Conservation (phyloP, 1,140 invertebrate genomes). For the Drosophila melanogaster region Release_6_plus_ISO1_MT NT_033779.5:10405501-10406000, state of each 20-base stretch:
- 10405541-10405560: background rate
- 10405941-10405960: slow-evolving; percentile 1
- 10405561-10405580: background rate
- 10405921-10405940: background rate
- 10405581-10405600: background rate
- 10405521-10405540: background rate
- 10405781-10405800: background rate
- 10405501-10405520: background rate
- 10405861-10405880: slow-evolving; percentile 45
- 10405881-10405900: slow-evolving; percentile 56
- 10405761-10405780: slow-evolving; percentile 6
- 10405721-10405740: background rate
- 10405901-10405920: background rate
- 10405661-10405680: slow-evolving; percentile 39
- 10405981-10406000: slow-evolving; percentile 53
- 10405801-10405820: slow-evolving; percentile 22
- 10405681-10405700: slow-evolving; percentile 59
- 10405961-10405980: slow-evolving; percentile 41
- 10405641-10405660: background rate
- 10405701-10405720: slow-evolving; percentile 33
- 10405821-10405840: slow-evolving; percentile 42
- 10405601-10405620: background rate
- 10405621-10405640: background rate
- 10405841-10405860: slow-evolving; percentile 42
- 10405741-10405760: slow-evolving; percentile 35